Percentiles rank a stretch among this genome's conserved stretches.
Conservation (phyloP, 1,140 invertebrate species). For the Drosophila burlai region DNA sequence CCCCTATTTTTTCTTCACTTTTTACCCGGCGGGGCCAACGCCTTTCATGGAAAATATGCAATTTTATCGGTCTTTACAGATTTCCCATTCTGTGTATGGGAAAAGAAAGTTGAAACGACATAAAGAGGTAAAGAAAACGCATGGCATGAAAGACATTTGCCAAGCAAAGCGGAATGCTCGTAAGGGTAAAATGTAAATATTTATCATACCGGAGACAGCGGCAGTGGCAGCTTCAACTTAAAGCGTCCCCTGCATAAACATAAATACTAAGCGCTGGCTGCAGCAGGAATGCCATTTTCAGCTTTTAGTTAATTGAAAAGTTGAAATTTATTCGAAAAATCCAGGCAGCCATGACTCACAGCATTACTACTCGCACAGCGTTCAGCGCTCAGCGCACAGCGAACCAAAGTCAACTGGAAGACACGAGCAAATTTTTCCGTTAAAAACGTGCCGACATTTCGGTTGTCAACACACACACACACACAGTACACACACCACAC, state of each 20-base stretch:
- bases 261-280: constrained; percentile 31
- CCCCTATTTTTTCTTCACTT: not conserved
- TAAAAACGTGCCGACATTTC: constrained; percentile 82
- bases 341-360: constrained; percentile 39
- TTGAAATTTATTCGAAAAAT: constrained; percentile 75
- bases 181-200: constrained; percentile 73
- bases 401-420: constrained; percentile 37
- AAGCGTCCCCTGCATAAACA: constrained; percentile 34
- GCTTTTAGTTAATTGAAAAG: constrained; percentile 84
- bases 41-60: constrained; percentile 82
- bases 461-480: constrained; percentile 73
- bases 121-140: constrained; percentile 48
- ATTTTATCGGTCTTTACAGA: constrained; percentile 84
- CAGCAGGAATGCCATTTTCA: constrained; percentile 56
- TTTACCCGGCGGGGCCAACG: constrained; percentile 34
- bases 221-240: constrained; percentile 51
- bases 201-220: constrained; percentile 70
- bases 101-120: constrained; percentile 31
- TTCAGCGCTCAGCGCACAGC: constrained; percentile 7
- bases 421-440: constrained; percentile 48
- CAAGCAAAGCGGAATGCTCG: constrained; percentile 47
- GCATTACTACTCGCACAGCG: constrained; percentile 26
- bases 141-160: constrained; percentile 74
- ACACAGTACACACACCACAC: constrained; percentile 27
- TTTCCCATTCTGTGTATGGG: constrained; percentile 49